Percentiles rank a stretch among this genome's conserved stretches.
phyloP scores from a whole-genome alignment of 2,888 invertebrate species.

The Helleia helle region DNA sequence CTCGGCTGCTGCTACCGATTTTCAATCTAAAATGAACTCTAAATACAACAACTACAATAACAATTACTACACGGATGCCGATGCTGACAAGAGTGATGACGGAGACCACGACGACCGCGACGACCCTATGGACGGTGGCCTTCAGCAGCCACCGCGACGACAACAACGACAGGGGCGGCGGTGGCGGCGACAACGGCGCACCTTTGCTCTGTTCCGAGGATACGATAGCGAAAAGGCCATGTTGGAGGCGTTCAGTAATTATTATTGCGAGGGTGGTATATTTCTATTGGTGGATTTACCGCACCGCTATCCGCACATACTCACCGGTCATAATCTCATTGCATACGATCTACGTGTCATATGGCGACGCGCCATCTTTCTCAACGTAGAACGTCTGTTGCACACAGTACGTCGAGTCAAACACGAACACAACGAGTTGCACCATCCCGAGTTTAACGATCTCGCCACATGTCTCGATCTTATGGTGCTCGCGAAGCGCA shows the following conservation, averaged over 20 bases:
- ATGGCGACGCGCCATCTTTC: neutral
- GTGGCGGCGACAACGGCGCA: neutral
- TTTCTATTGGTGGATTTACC: slow-evolving; percentile 6
- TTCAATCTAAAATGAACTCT: slow-evolving; percentile 4
- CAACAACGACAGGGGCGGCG: no score
- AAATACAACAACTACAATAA: slow-evolving; percentile 3
- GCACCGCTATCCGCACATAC: slow-evolving; percentile 4
- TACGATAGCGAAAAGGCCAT: slow-evolving; percentile 3
- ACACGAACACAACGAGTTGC: neutral
- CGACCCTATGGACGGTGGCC: neutral
- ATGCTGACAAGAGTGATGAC: no score
- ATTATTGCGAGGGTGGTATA: slow-evolving; percentile 2
- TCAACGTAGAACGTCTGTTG: slow-evolving; percentile 3
- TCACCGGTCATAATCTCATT: slow-evolving; percentile 4
- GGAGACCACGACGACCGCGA: no score
- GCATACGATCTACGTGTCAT: neutral
- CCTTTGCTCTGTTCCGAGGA: slow-evolving; percentile 6
- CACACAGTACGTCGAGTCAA: neutral
- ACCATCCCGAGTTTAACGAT: no score
- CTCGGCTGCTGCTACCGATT: neutral
- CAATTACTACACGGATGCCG: no score
- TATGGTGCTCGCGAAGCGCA: slow-evolving; percentile 2
- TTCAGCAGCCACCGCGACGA: no score
- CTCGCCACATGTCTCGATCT: slow-evolving; percentile 1
- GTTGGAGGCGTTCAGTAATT: slow-evolving; percentile 6